Base-by-base conservation (phyloP, 2,797 vertebrate species). In the Protonibea diacanthus region DNA sequence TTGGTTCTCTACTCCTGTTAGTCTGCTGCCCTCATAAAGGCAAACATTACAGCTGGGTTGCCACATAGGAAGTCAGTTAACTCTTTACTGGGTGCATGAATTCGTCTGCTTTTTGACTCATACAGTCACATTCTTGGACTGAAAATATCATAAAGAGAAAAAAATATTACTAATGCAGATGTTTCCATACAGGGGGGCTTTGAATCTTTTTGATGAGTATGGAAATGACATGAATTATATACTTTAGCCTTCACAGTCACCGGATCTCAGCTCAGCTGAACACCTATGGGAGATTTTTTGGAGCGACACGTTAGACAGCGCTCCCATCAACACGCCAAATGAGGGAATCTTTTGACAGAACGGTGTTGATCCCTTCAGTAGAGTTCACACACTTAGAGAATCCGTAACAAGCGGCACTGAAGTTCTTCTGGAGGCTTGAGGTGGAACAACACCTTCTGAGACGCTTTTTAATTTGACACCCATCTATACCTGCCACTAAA, bases 1-100 rank as follows among this genome's bases (percentile, higher is more conserved):
- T 81, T 65, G 44, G 40, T 77, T 68, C 56, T 59, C 55, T 61
- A 11, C 20, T 62, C 69, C 8, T 11, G 42, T 71, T 56, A 17
- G 59, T 44, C 55, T 70, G 53, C 57, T 7, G n/a, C 23, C 23
- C 56, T 45, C 18, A 38, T 12, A 11, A 68, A 61, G 14, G 53
- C 38, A 40, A 68, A 69, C 25, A 42, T 15, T 18, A 57, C 13
- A 65, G 40, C 29, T 20, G 11, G 23, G 55, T 44, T 42, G 23
- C n/a, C 14, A 60, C 5, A n/a, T 13, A 44, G 11, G 5, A 47
- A 57, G 13, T 20, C 40, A 51, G 52, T 12, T 59, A 74, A 52
- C 44, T n/a, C 29, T 53, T 80, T 21, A 60, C 58, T 44, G 45
- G 33, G 18, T 38, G 61, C 21, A 3, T 27, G 23, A 2, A 56